These are phyloP conservation scores for Melanotaenia maccullochi DNA, from an alignment of 2,797 vertebrate genomes.

Conservation along the genomic window DNA sequence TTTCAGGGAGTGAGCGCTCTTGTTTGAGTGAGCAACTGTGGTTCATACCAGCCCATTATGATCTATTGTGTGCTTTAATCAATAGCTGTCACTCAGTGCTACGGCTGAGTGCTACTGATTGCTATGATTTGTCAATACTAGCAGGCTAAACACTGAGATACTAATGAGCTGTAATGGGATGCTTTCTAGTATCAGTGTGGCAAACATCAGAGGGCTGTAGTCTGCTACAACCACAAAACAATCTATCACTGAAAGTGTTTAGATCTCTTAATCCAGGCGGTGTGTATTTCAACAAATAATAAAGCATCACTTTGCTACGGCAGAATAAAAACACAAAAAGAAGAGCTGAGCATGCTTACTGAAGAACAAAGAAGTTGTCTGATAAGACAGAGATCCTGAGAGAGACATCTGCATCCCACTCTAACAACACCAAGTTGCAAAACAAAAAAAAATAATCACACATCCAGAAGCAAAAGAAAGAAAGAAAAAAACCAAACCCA, in stretches of 20 bases:
- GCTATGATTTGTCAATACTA: slow-evolving; percentile 72
- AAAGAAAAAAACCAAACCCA: too few relatives aligned
- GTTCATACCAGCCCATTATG: slow-evolving; percentile 68
- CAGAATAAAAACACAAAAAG: slow-evolving; percentile 1
- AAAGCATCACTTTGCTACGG: slow-evolving; percentile 2
- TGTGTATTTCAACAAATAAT: slow-evolving; percentile 29
- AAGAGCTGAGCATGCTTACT: slow-evolving; percentile 23
- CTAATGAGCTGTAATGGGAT: slow-evolving; percentile 75
- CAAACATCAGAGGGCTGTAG: slow-evolving; percentile 48
- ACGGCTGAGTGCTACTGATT: slow-evolving; percentile 68
- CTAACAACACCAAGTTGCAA: slow-evolving; percentile 28
- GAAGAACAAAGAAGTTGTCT: slow-evolving; percentile 37
- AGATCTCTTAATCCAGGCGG: slow-evolving; percentile 14
- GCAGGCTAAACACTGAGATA: slow-evolving; percentile 68
- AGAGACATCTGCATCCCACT: slow-evolving; percentile 24
- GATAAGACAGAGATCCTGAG: slow-evolving; percentile 30
- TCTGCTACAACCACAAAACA: slow-evolving; percentile 52
- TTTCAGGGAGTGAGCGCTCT: slow-evolving; percentile 43
- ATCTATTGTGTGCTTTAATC: slow-evolving; percentile 74
- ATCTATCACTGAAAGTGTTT: slow-evolving; percentile 46
- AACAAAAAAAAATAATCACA: slow-evolving; percentile 3
- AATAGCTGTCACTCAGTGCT: slow-evolving; percentile 75
- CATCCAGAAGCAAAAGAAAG: slow-evolving; percentile 18
- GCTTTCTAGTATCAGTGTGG: slow-evolving; percentile 55
- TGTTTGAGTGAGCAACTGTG: slow-evolving; percentile 55